Conservation (phyloP, 2,113 vertebrate genomes). For the Cairina moschata region DNA sequence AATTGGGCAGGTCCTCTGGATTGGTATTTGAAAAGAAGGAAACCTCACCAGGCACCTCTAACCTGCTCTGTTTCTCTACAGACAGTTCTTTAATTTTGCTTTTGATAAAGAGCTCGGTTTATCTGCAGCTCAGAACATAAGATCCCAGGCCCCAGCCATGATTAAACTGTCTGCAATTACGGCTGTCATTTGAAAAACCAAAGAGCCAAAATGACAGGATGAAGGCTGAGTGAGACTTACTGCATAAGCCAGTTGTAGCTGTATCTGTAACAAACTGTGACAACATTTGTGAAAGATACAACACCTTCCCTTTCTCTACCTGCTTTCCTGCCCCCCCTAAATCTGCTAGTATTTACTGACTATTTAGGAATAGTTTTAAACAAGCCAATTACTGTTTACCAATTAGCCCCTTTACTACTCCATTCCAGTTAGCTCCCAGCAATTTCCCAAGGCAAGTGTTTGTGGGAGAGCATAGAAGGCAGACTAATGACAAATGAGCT, state of each 20-base stretch:
- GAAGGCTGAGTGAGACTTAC: background rate
- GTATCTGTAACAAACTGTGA: background rate
- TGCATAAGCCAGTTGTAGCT: background rate
- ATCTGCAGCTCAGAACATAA: background rate
- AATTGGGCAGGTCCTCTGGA: background rate
- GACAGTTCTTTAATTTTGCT: background rate
- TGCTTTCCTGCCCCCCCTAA: too few species aligned
- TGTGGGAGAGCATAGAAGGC: conserved; percentile 8
- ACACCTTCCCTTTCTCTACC: background rate
- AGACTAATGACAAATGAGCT: background rate
- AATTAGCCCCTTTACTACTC: background rate
- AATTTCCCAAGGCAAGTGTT: conserved; percentile 16
- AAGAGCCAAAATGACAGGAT: background rate
- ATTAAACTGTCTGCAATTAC: background rate
- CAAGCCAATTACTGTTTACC: background rate
- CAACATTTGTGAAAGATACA: background rate
- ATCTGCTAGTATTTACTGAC: background rate
- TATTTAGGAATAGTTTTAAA: background rate
- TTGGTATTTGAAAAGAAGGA: background rate
- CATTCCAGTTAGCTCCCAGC: background rate
- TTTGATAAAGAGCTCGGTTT: background rate
- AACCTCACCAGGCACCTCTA: background rate
- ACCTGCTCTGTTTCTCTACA: background rate
- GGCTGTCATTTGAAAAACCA: background rate
- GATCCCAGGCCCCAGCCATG: too few species aligned